Base-by-base conservation (phyloP, 2,797 vertebrate species). In the Carapus acus region DNA sequence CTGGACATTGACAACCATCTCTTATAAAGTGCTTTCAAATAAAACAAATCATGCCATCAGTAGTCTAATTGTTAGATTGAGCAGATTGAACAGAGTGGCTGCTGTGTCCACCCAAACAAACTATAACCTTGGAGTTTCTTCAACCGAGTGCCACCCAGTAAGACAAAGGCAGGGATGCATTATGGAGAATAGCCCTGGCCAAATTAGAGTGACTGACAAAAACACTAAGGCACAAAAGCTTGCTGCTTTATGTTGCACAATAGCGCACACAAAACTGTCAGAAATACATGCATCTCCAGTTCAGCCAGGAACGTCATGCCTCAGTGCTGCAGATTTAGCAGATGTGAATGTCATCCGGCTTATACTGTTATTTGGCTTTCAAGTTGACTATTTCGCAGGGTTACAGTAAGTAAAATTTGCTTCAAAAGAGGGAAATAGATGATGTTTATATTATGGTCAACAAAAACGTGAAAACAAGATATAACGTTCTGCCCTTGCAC, bases 11-110 rank as follows among this genome's bases (percentile, higher is more conserved):
- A 62, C 70, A 44, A 59, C n/a, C n/a, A n/a, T n/a, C n/a, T n/a
- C n/a, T 43, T 31, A 73, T 89, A 89, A 89, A 89, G 88, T 89
- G 87, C 87, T 74, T 83, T 55, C n/a, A 69, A 87, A 81, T 56
- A 65, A 74, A 33, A 33, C 72, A 76, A 59, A 72, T 41, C 48
- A 52, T 39, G 9, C 24, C 24, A 27, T 27, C 5, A 27, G 9
- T 4, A 27, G 24, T 27, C 24, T 5, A 27, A 27, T 9, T 5
- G 54, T 59, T 27, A 38, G 63, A 29, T 34, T 34, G 57, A 13
- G 49, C 24, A 18, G 15, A 55, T 67, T 31, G 46, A 69, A 20
- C 45, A n/a, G n/a, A n/a, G n/a, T n/a, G n/a, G n/a, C n/a, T n/a
- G n/a, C n/a, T n/a, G n/a, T 4, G 24, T 27, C 24, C 24, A 27